These are phyloP conservation scores for Pelusios castaneus DNA, from an alignment of 2,113 vertebrate species.

Conservation along the genomic window DNA sequence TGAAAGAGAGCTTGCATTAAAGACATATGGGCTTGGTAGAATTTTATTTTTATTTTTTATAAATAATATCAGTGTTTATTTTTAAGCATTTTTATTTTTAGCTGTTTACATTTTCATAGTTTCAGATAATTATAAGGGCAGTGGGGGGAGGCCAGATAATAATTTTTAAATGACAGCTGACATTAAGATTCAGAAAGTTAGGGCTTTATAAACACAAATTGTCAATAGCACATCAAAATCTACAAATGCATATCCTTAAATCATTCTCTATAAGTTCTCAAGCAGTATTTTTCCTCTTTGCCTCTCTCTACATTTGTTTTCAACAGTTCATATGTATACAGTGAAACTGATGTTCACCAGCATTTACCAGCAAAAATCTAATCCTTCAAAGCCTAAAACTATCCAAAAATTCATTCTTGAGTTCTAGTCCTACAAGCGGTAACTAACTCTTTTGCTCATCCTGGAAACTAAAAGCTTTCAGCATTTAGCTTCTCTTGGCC, in stretches of 20 bases:
- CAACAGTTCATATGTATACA: too few species aligned
- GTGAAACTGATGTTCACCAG: too few species aligned
- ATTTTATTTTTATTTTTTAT: not conserved
- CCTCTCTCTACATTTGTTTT: not conserved
- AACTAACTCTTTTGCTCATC: conserved; percentile 42
- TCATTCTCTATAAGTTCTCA: not conserved
- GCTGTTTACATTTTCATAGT: not conserved
- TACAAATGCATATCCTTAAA: not conserved
- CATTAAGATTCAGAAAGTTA: not conserved
- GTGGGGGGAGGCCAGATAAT: not conserved
- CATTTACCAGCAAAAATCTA: too few species aligned
- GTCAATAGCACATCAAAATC: not conserved
- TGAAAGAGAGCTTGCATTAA: not conserved
- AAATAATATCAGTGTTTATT: not conserved
- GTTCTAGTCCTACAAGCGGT: not conserved
- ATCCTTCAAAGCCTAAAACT: too few species aligned
- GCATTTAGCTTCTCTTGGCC: conserved; percentile 30
- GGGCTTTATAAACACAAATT: not conserved
- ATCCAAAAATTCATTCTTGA: not conserved
- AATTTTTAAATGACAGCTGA: not conserved
- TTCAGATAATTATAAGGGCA: not conserved
- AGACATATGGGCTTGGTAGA: not conserved
- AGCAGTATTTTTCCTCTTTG: not conserved
- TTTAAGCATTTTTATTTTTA: not conserved
- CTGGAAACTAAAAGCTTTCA: conserved; percentile 18